Conservation (phyloP, 2,888 invertebrate genomes). For the Formica aserva region DNA sequence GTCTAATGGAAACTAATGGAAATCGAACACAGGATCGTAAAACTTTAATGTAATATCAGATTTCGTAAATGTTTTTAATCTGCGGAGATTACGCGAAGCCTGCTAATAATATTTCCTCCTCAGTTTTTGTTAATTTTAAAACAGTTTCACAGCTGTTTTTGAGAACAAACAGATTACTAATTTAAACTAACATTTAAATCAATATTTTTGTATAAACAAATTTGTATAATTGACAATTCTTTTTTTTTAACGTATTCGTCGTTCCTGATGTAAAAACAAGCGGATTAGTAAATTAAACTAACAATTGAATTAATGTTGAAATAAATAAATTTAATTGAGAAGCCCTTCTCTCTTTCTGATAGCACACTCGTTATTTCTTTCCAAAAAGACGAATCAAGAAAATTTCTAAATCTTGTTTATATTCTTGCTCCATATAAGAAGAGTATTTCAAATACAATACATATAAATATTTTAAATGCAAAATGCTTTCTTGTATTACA, state of each 20-base stretch:
- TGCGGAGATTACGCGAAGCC: background rate
- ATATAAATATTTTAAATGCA: background rate
- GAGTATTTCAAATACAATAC: background rate
- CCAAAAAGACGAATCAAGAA: background rate
- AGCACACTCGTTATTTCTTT: background rate
- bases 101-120: background rate
- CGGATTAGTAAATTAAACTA: background rate
- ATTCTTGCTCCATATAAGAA: background rate
- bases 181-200: background rate
- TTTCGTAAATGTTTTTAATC: background rate
- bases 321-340: background rate
- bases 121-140: constrained; percentile 1
- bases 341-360: background rate
- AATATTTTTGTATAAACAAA: background rate
- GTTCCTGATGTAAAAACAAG: background rate
- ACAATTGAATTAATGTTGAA: background rate
- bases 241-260: background rate
- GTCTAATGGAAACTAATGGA: background rate
- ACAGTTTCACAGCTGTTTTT: background rate
- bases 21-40: background rate
- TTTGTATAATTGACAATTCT: background rate
- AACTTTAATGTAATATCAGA: background rate
- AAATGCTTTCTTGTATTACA: background rate
- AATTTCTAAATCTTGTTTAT: background rate
- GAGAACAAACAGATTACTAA: background rate